These are phyloP conservation scores for Clarias macrocephalus DNA, from an alignment of 2,113 vertebrate species.

Conservation along the genomic window DNA sequence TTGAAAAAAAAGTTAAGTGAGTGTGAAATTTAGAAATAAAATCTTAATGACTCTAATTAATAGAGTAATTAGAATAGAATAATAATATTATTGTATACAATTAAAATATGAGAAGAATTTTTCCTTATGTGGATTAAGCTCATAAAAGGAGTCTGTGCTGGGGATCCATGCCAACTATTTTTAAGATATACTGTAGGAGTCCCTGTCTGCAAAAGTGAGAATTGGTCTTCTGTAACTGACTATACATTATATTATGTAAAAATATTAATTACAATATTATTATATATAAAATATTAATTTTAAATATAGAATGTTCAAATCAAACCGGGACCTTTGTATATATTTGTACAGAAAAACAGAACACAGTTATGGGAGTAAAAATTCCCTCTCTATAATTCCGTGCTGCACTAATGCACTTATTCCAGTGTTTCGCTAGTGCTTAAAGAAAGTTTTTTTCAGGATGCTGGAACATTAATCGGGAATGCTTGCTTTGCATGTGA, in stretches of 20 bases:
- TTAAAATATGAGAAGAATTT: neutral
- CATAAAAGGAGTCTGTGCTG: neutral
- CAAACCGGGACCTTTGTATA: too few relatives aligned
- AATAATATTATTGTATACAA: neutral
- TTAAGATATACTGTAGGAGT: neutral
- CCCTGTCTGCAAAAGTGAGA: neutral
- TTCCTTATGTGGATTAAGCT: neutral
- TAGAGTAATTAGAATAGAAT: neutral
- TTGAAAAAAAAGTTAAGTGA: neutral
- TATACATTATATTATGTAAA: neutral
- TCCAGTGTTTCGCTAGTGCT: too few relatives aligned
- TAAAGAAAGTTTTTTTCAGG: too few relatives aligned
- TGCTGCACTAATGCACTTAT: too few relatives aligned
- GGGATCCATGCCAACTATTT: neutral
- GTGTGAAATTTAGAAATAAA: neutral
- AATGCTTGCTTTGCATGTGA: too few relatives aligned
- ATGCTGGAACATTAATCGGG: too few relatives aligned
- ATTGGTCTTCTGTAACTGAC: neutral
- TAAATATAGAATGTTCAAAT: neutral
- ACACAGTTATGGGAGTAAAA: too few relatives aligned
- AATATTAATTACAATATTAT: neutral
- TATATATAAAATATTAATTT: neutral
- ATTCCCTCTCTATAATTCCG: too few relatives aligned
- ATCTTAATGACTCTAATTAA: neutral
- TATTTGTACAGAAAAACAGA: too few relatives aligned